Evolutionary conservation across 37 sponge, comb jelly and placozoan genomes (phyloP).

Genomic region (Halisarca cf. caerulea): DNA sequence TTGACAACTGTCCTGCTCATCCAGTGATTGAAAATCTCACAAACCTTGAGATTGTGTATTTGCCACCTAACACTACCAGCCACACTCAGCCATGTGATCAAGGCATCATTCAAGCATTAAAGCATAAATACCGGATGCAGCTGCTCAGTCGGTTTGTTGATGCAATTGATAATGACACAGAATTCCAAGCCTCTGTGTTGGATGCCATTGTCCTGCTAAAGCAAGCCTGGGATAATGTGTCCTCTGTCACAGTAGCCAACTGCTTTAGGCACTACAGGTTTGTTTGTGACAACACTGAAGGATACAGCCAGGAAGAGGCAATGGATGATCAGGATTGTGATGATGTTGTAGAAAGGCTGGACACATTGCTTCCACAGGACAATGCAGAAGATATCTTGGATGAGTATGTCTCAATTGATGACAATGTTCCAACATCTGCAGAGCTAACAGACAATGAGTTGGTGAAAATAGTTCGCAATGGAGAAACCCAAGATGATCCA

Average conservation of each 20-base stretch:
- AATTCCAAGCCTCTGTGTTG: slow-evolving; percentile 17
- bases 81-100: slow-evolving; percentile 28
- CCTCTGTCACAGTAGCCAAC: slow-evolving; percentile 32
- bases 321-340: slow-evolving; percentile 28
- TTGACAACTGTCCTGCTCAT: slow-evolving; percentile 27
- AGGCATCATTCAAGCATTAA: slow-evolving; percentile 17
- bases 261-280: slow-evolving; percentile 21
- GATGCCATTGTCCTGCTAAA: slow-evolving; percentile 20
- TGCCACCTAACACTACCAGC: slow-evolving; percentile 16
- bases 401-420: slow-evolving; percentile 14
- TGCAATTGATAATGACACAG: neutral
- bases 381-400: slow-evolving; percentile 29
- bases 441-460: slow-evolving; percentile 3
- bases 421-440: slow-evolving; percentile 18
- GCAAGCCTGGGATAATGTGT: slow-evolving; percentile 26
- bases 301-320: slow-evolving; percentile 16
- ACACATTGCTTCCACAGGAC: slow-evolving; percentile 9
- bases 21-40: slow-evolving; percentile 10
- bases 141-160: slow-evolving; percentile 2
- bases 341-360: slow-evolving; percentile 23
- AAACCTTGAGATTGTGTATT: slow-evolving; percentile 9
- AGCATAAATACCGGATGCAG: slow-evolving; percentile 7
- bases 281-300: slow-evolving; percentile 18
- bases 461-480: neutral
- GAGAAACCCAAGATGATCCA: neutral